Percentiles rank a stretch among this genome's conserved stretches.
phyloP scores from a whole-genome alignment of 30 jellyfish, hydroid and myxozoan species.

The Hydra vulgaris region DNA sequence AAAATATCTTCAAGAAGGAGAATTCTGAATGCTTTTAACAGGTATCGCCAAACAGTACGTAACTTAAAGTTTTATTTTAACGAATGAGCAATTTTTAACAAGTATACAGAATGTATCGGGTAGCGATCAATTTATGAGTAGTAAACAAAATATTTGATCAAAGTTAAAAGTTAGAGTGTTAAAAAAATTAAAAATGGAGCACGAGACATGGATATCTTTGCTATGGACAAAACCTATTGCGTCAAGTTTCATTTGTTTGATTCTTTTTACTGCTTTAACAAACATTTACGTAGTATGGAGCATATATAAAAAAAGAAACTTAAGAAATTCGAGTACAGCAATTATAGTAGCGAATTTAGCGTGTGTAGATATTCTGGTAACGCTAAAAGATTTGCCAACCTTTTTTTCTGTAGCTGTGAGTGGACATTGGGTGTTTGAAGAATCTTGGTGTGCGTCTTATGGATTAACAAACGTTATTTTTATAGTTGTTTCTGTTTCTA shows the following conservation, averaged over 20 bases:
- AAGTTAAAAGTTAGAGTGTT: not conserved
- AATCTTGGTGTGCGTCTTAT: conserved; percentile 75
- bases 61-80: not conserved
- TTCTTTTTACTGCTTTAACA: conserved; percentile 31
- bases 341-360: conserved; percentile 89
- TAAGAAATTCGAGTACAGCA: conserved; percentile 76
- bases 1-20: not conserved
- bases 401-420: conserved; percentile 41
- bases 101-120: not conserved
- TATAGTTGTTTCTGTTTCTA: conserved; percentile 84
- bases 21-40: not conserved
- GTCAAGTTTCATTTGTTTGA: conserved; percentile 38
- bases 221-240: conserved; percentile 53
- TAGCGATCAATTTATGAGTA: not conserved
- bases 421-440: conserved; percentile 85
- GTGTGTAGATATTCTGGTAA: conserved; percentile 84
- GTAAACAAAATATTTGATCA: not conserved
- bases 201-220: conserved; percentile 27
- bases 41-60: not conserved
- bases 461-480: conserved; percentile 84
- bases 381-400: conserved; percentile 76
- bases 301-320: conserved; percentile 47
- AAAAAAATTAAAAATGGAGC: not conserved
- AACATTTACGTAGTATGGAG: conserved; percentile 48
- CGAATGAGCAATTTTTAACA: not conserved